These are phyloP conservation scores for Sciurus carolinensis DNA, from an alignment of 2,797 vertebrate genomes.

Conservation along the genomic window DNA sequence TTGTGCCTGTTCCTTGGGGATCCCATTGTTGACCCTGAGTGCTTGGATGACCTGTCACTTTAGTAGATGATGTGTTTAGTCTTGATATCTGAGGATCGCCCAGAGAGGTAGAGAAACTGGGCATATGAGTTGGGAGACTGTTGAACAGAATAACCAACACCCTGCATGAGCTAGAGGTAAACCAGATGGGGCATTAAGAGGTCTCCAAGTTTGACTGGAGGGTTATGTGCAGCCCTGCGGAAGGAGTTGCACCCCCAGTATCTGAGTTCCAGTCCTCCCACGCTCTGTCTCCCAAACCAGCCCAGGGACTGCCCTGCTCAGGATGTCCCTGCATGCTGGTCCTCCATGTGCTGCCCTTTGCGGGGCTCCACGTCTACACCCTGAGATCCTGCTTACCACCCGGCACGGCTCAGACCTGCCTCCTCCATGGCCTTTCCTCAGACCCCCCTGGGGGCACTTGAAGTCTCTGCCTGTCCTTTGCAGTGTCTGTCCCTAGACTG, in stretches of 20 bases:
- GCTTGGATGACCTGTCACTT: background rate
- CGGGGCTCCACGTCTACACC: background rate
- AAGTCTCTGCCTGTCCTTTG: background rate
- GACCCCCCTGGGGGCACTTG: too few species aligned
- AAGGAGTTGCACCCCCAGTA: background rate
- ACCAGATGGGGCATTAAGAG: background rate
- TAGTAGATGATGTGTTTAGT: background rate
- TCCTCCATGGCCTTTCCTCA: too few species aligned
- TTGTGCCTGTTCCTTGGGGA: background rate
- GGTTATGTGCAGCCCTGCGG: background rate
- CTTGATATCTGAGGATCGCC: background rate
- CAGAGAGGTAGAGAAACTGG: background rate
- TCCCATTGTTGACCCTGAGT: background rate
- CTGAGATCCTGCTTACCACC: too few species aligned
- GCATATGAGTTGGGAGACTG: background rate
- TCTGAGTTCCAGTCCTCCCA: background rate
- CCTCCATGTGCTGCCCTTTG: background rate
- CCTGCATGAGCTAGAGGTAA: background rate
- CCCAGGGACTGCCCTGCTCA: background rate
- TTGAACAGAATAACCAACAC: background rate
- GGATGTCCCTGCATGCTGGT: fast-evolving
- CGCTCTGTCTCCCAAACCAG: background rate
- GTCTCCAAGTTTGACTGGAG: background rate
- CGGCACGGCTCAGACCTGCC: background rate
- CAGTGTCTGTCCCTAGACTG: background rate